Evolutionary conservation across 2,888 invertebrate genomes (phyloP), one percentile per base, ranked within the genome.

Genomic region (Spodoptera exigua): DNA sequence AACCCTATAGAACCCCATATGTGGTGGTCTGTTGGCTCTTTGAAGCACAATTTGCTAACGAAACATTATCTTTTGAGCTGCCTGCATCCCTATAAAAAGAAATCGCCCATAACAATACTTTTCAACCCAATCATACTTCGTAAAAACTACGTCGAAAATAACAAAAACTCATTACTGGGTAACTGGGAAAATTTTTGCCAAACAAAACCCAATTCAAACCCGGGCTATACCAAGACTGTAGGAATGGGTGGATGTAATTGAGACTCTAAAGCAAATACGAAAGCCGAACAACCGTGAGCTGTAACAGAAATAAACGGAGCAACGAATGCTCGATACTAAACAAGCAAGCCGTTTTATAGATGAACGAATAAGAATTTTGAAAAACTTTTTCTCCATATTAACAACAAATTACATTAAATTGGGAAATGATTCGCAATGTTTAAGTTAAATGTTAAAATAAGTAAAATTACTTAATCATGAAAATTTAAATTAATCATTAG

Each of bases 251-350:
- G 34, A 41, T 68, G 66, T 79, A 77, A 81, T 78, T 74, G 75
- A 75, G 73, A 76, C 76, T 74, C 64, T 70, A 68, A 72, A 60
- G 65, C 57, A 75, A 80, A 74, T 66, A 74, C 60, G 57, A 45
- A 34, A 17, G 18, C 32, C 52, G 27, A 35, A 34, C 18, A 54
- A 62, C 58, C 18, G 55, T 41, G 47, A 18, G 37, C 40, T 18
- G 61, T 66, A 65, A 52, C 44, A 60, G 58, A 70, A 72, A 78
- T 69, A 69, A 72, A 76, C 62, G 61, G 61, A 62, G 62, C 48
- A 18, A 45, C 37, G 40, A 39, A 37, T 37, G 34, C 47, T 59
- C 58, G 53, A 70, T 55, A 46, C 55, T 34, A 27, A 41, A 43
- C 37, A 53, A 56, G 18, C 12, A 14, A 32, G 37, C 17, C 21